A percentile compares a stretch with the other conserved stretches of the same genome.
phyloP scores from a whole-genome alignment of 2,797 vertebrate genomes.

The Sebastes matsubarae region DNA sequence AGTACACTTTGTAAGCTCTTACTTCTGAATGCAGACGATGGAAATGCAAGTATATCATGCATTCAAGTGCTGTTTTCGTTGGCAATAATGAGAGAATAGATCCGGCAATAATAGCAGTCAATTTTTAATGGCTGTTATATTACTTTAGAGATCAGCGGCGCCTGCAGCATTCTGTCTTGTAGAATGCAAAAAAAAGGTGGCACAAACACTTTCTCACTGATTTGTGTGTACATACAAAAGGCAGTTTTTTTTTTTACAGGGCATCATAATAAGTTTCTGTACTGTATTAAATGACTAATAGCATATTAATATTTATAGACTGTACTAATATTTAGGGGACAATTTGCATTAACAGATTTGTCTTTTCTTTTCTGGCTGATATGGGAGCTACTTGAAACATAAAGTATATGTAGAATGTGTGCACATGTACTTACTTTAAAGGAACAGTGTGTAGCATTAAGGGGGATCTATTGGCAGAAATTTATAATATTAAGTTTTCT shows the following conservation, averaged over 20 bases:
- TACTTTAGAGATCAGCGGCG: conserved; percentile 10
- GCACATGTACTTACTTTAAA: neutral
- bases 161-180: conserved; percentile 4
- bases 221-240: neutral
- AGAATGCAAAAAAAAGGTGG: neutral
- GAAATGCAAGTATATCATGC: conserved; percentile 38
- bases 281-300: neutral
- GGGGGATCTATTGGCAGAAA: neutral
- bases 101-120: conserved; percentile 32
- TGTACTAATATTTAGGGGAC: neutral
- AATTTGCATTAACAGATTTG: neutral
- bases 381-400: neutral
- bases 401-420: neutral
- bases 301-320: neutral
- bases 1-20: conserved; percentile 47
- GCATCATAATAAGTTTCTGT: neutral
- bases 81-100: conserved; percentile 31
- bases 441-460: neutral
- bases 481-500: neutral
- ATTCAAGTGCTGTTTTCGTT: conserved; percentile 48
- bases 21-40: conserved; percentile 40
- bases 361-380: neutral
- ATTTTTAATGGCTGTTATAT: conserved; percentile 30
- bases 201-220: neutral
- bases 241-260: neutral